Conservation (phyloP, 2,797 vertebrate species). For the Fringilla coelebs region DNA sequence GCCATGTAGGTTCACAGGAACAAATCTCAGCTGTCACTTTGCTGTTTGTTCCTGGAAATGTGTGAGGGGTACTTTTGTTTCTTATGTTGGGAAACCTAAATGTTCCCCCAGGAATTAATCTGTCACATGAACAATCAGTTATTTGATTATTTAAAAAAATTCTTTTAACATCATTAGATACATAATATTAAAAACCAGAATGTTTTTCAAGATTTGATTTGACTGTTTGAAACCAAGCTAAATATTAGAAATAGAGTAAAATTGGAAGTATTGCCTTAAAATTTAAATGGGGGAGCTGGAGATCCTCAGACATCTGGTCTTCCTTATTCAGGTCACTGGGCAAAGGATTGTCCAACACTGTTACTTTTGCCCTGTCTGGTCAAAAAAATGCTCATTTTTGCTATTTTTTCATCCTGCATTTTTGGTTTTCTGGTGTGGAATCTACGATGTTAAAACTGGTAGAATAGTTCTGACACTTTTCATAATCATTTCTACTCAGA, state of each 20-base stretch:
- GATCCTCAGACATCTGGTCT: background rate
- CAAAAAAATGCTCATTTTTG: background rate
- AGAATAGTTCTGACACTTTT: background rate
- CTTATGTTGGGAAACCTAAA: background rate
- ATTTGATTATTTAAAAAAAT: background rate
- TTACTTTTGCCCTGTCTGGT: background rate
- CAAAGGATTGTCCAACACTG: background rate
- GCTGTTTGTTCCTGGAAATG: background rate
- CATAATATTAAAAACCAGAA: background rate
- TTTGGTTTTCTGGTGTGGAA: background rate
- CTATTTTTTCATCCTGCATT: background rate
- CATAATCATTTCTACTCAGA: background rate
- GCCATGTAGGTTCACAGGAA: background rate
- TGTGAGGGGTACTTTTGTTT: background rate
- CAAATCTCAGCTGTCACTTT: background rate
- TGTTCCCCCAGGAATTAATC: background rate
- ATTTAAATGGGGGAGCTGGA: background rate
- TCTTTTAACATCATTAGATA: background rate
- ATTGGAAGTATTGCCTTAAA: background rate
- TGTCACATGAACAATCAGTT: background rate
- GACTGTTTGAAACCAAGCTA: background rate
- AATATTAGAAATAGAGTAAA: background rate
- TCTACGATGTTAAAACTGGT: background rate
- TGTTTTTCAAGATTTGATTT: background rate
- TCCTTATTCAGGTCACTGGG: background rate